Evolutionary conservation across 2,797 vertebrate species (phyloP).

Genomic region (Sebastes diploproa): DNA sequence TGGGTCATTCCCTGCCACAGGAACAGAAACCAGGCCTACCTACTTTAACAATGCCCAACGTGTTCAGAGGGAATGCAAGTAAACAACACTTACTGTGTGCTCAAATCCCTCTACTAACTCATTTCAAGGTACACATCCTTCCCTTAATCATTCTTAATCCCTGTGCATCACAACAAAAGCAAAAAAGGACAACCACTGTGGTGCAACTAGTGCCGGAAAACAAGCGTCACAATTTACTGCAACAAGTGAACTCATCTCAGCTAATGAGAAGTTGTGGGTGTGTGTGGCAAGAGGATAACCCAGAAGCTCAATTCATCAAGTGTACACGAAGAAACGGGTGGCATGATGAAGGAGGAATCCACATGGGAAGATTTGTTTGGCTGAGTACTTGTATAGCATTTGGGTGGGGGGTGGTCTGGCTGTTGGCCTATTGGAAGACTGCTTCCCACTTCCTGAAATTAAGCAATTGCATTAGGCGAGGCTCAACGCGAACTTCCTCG

Average conservation of each 20-base stretch:
- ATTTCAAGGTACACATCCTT: constrained; percentile 6
- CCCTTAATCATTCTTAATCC: constrained; percentile 32
- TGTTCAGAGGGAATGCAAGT: constrained; percentile 22
- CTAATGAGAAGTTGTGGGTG: constrained; percentile 1
- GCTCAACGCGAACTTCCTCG: constrained; percentile 40
- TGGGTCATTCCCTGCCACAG: constrained; percentile 32
- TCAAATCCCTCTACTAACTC: constrained; percentile 11
- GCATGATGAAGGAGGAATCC: constrained; percentile 29
- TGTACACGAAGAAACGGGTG: not conserved
- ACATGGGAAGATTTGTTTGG: constrained; percentile 57
- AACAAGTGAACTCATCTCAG: constrained; percentile 22
- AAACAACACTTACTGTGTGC: not conserved
- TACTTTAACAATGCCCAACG: constrained; percentile 13
- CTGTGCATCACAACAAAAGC: constrained; percentile 19
- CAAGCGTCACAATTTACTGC: constrained; percentile 22
- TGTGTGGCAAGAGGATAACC: constrained; percentile 38
- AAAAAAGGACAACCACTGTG: constrained; percentile 27
- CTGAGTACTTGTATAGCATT: constrained; percentile 44
- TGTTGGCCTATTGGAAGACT: constrained; percentile 78
- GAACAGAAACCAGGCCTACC: constrained; percentile 30
- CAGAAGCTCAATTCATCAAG: constrained; percentile 17
- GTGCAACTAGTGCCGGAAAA: constrained; percentile 32
- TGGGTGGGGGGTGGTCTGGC: constrained; percentile 24
- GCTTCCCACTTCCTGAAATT: constrained; percentile 71
- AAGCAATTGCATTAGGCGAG: constrained; percentile 69